Conservation (phyloP, 2,888 invertebrate genomes). For the Stramonita haemastoma region DNA sequence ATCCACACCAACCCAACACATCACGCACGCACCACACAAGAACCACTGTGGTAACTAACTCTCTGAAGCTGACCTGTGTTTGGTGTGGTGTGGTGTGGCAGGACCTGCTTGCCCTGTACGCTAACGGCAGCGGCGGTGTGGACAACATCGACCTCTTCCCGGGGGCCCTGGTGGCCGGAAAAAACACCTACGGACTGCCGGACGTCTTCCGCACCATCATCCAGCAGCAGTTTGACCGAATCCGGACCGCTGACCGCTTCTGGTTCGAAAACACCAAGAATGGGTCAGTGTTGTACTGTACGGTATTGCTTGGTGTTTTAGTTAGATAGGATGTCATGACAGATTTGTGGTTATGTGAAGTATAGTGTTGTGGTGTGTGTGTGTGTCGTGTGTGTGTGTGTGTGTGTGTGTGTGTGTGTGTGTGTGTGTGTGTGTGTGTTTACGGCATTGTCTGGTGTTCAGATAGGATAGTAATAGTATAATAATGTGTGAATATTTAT, state of each 20-base stretch:
- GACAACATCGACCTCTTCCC: constrained; percentile 96
- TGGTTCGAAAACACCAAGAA: constrained; percentile 97
- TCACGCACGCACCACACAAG: no score
- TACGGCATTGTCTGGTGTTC: background rate
- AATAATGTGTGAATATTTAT: no score
- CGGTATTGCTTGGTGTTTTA: background rate
- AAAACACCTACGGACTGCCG: constrained; percentile 38
- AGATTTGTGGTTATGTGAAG: background rate
- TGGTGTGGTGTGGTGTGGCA: no score
- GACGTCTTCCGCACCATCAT: constrained; percentile 93
- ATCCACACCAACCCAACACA: no score
- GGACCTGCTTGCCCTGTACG: constrained; percentile 39
- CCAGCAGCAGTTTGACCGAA: constrained; percentile 92
- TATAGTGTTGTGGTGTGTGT: background rate
- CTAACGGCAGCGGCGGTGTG: constrained; percentile 75
- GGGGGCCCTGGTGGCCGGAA: constrained; percentile 93
- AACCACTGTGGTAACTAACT: no score
- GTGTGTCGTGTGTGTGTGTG: background rate
- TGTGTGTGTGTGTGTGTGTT: background rate
- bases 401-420: background rate
- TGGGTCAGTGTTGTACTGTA: constrained; percentile 81
- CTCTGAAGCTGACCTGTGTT: background rate
- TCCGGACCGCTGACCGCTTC: constrained; percentile 95
- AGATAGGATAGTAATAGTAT: no score
- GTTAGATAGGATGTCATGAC: background rate